Evolutionary conservation across 1,140 invertebrate species (phyloP), one percentile per base, ranked within the genome.

Genomic region (Chymomyza costata): DNA sequence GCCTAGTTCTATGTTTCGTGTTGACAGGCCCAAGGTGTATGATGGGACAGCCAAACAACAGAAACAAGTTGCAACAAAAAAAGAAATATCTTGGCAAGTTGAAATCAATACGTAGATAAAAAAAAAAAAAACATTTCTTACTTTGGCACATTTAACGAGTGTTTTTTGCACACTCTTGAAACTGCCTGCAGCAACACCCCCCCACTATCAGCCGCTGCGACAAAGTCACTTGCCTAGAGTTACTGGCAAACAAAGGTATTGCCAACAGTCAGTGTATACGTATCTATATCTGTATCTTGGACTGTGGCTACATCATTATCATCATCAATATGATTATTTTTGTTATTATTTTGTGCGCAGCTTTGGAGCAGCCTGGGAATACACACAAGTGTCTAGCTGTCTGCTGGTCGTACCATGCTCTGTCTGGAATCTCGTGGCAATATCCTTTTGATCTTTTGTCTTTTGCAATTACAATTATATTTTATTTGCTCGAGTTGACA

Each of bases 131-230:
- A 56, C 71, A 63, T 76, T 78, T 78, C 66, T 76, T 70, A 71
- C 70, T 76, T 76, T 76, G 71, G 73, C 73, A 76, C 70, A 76
- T 80, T 76, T 76, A 76, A 76, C 71, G 66, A 76, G 73, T 71
- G 71, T 80, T 66, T 78, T 76, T 41, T 21, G 69, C 61, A 60
- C 70, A 73, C 63, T 61, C 70, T 74, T 65, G 52, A 74, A 44
- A 11, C 16, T 17, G 28, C 59, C 30, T 11, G 6, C n/a, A n/a
- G 5, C 13, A 50, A 41, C 13, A 14, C 37, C 25, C 17, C 10
- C 6, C 2, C 45, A 44, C 34, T 76, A 69, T 51, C 64, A 55
- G 39, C 28, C 28, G 45, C 45, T 48, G 45, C n/a, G n/a, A n/a
- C n/a, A n/a, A n/a, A n/a, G n/a, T n/a, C n/a, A n/a, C n/a, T n/a